These are phyloP conservation scores for Spea hammondii DNA, from an alignment of 2,797 vertebrate species.

Conservation along the genomic window DNA sequence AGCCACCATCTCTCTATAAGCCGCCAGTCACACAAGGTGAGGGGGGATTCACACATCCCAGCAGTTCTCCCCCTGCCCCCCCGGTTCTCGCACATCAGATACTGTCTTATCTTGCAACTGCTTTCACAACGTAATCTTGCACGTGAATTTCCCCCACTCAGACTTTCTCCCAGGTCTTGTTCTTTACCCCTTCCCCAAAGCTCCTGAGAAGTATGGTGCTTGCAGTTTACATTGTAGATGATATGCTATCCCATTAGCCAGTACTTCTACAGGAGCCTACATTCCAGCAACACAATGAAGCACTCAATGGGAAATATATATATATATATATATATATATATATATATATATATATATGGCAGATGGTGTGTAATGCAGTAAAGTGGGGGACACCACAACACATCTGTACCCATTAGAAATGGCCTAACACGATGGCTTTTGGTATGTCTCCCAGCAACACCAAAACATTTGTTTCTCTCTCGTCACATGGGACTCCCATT, in stretches of 20 bases:
- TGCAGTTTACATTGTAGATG: conserved; percentile 43
- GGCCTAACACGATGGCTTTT: conserved; percentile 17
- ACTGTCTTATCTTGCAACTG: conserved; percentile 42
- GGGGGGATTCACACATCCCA: conserved; percentile 17
- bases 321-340: conserved; percentile 19
- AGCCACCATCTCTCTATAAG: conserved; percentile 72
- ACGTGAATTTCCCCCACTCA: conserved; percentile 38
- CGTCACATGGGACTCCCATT: conserved; percentile 31
- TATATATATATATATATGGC: conserved; percentile 25
- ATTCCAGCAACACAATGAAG: conserved; percentile 42
- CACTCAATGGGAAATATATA: conserved; percentile 27
- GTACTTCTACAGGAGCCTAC: conserved; percentile 43
- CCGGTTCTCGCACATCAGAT: conserved; percentile 43
- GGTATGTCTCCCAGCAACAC: conserved; percentile 37
- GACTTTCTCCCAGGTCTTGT: conserved; percentile 40
- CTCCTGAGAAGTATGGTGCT: conserved; percentile 36
- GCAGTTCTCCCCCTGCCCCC: background rate
- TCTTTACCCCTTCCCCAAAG: conserved; percentile 11
- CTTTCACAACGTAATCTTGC: conserved; percentile 47
- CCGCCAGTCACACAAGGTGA: conserved; percentile 58
- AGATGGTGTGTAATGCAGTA: conserved; percentile 10
- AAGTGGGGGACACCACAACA: conserved; percentile 5
- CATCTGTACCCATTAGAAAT: conserved; percentile 18
- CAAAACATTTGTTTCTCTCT: conserved; percentile 22
- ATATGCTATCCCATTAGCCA: conserved; percentile 33